Evolutionary conservation across 2,113 vertebrate genomes (phyloP), one percentile per base, ranked within the genome.

Genomic region (Leucoraja erinaceus): DNA sequence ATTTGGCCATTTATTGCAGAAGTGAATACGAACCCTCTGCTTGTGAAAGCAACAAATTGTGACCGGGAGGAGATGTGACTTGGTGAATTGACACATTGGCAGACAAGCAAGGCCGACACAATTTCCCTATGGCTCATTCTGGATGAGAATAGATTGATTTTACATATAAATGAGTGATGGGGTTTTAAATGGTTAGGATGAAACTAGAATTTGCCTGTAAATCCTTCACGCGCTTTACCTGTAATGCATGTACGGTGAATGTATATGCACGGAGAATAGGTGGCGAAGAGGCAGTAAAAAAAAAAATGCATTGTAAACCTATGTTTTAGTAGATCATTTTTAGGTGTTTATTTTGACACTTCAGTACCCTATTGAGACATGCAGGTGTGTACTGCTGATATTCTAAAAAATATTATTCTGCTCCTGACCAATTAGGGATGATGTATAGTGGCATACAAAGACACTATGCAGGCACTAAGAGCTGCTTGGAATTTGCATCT

Each of bases 311-410:
- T 47, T 91, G 90, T 91, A 54, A 91, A 91, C 66, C 66, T 74
- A 4, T 38, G 66, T 91, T 91, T 91, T 91, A 38, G 33, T 70
- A 74, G 90, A 72, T 91, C 90, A 91, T 70, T 72, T 91, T 72
- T 72, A 91, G 90, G 68, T 91, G 33, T 72, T 91, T 91, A 72
- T 91, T 88, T 91, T 72, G 90, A 91, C 68, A 70, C 90, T 54
- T 91, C 68, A 72, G 66, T 91, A 72, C 90, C 66, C 66, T 54
- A 38, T 91, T 91, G 90, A 91, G 68, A 91, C 38, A 54, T 91
- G 90, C 90, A 91, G 90, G 66, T 91, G 90, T 91, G 90, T 72
- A 66, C 83, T 88, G 90, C 63, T 91, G 33, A 91, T 91, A 74
- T 72, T 70, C 90, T 91, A 47, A 91, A 91, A 70, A 91, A 72